Percentiles rank a stretch among this genome's conserved stretches.
phyloP scores from a whole-genome alignment of 2,113 vertebrate genomes.

The Ceyx melanurus region DNA sequence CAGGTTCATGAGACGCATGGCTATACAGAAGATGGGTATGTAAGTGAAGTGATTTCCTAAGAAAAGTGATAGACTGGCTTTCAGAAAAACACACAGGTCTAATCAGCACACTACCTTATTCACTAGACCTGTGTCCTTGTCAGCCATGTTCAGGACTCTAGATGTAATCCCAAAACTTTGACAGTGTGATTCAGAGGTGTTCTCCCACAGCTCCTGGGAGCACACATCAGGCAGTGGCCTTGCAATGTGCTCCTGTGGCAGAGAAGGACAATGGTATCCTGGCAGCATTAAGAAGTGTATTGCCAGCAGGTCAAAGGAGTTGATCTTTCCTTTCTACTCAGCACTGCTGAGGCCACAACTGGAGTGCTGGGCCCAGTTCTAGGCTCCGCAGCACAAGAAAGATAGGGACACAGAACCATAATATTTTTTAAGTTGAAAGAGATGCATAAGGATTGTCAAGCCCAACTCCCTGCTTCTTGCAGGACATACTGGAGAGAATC shows the following conservation, averaged over 20 bases:
- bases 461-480: not conserved
- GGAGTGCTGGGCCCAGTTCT: not conserved
- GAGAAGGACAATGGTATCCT: not conserved
- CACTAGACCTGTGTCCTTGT: no score
- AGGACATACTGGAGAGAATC: not conserved
- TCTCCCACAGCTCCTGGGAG: not conserved
- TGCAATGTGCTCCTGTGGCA: not conserved
- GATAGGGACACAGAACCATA: not conserved
- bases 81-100: not conserved
- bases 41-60: not conserved
- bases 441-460: not conserved
- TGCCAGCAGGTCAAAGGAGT: not conserved
- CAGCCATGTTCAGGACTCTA: not conserved
- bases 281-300: not conserved
- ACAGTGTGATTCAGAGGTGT: not conserved
- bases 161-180: not conserved
- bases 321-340: not conserved
- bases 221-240: not conserved
- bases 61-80: not conserved
- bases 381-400: not conserved
- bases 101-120: not conserved
- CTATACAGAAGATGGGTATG: fast-evolving
- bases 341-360: not conserved
- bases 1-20: not conserved
- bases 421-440: not conserved